Percentiles rank a stretch among this genome's conserved stretches.
These are phyloP conservation scores for Sebastes iracundus DNA, from an alignment of 2,797 vertebrate genomes.

Conservation along the genomic window DNA sequence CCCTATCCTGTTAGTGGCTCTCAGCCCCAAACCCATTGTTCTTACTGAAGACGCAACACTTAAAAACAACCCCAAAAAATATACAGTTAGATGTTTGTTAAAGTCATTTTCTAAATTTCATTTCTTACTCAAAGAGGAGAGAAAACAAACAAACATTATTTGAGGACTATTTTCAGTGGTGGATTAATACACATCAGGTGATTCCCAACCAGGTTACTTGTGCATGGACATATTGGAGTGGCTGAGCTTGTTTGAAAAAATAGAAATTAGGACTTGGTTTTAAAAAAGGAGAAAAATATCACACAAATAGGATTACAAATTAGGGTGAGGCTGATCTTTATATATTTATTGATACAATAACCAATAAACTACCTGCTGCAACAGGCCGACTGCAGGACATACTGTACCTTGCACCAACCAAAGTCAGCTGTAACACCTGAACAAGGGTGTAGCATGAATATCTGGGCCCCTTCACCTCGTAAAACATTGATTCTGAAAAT, in stretches of 20 bases:
- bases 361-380: no score
- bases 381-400: not conserved
- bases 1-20: not conserved
- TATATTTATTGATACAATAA: not conserved
- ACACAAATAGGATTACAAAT: no score
- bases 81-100: no score
- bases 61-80: no score
- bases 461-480: not conserved
- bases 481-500: not conserved
- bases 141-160: not conserved
- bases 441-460: not conserved
- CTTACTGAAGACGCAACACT: no score
- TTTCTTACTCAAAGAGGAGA: not conserved
- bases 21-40: no score
- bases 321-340: not conserved
- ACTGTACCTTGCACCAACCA: not conserved
- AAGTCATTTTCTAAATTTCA: no score
- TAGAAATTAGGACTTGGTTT: not conserved
- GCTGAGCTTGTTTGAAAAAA: not conserved
- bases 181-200: not conserved
- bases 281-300: not conserved
- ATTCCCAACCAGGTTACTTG: not conserved
- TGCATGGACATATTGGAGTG: not conserved
- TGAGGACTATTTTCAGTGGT: not conserved
- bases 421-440: not conserved